These are phyloP conservation scores for Drosophila ercepeae DNA, from an alignment of 1,140 invertebrate species.

Conservation along the genomic window DNA sequence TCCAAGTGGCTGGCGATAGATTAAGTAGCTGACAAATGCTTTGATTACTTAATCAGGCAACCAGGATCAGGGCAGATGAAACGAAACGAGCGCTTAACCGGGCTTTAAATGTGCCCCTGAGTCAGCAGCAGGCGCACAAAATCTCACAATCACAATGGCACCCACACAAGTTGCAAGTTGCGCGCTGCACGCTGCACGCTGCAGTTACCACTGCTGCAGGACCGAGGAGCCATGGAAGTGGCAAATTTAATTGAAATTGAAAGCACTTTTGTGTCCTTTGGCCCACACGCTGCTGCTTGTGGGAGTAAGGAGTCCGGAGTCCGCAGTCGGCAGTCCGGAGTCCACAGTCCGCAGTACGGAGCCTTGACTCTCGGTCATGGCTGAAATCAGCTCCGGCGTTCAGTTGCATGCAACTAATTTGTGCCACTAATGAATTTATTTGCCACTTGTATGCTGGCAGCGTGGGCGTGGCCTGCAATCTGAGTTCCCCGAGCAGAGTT, in stretches of 20 bases:
- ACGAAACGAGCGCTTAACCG: slow-evolving; percentile 73
- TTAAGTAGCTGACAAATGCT: slow-evolving; percentile 81
- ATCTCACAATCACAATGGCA: slow-evolving; percentile 13
- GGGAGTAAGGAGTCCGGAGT: background rate
- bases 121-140: slow-evolving; percentile 72
- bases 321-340: background rate
- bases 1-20: slow-evolving; percentile 62
- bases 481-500: slow-evolving; percentile 7
- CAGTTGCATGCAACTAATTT: slow-evolving; percentile 78
- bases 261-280: slow-evolving; percentile 79
- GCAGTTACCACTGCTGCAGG: slow-evolving; percentile 37
- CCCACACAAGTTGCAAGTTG: slow-evolving; percentile 20
- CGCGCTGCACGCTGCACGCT: slow-evolving; percentile 42
- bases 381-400: slow-evolving; percentile 19
- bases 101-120: slow-evolving; percentile 79
- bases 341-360: background rate
- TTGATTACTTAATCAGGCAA: slow-evolving; percentile 78
- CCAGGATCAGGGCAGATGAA: slow-evolving; percentile 49
- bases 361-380: slow-evolving; percentile 1
- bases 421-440: slow-evolving; percentile 82
- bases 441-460: slow-evolving; percentile 80
- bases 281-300: slow-evolving; percentile 29
- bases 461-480: slow-evolving; percentile 61
- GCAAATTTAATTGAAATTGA: slow-evolving; percentile 82
- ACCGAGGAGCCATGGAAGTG: slow-evolving; percentile 25